Percentiles rank a stretch among this genome's conserved stretches.
Evolutionary conservation across 2,888 invertebrate species (phyloP).

Genomic region (Spilosoma lubricipeda): DNA sequence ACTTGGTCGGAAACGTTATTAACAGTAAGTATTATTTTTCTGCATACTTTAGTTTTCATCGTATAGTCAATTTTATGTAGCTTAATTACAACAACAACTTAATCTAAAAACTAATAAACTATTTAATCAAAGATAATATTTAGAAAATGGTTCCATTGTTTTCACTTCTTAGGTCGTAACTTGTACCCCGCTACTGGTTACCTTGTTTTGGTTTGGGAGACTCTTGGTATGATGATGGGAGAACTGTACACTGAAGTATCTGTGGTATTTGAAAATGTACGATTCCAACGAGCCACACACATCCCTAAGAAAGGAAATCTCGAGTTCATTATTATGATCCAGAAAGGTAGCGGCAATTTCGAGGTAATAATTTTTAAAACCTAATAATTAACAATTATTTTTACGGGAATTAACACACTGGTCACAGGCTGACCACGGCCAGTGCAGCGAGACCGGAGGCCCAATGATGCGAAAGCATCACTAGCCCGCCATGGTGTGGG

Average conservation of each 20-base stretch:
- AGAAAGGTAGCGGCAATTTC: slow-evolving; percentile 89
- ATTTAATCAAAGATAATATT: neutral
- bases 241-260: slow-evolving; percentile 90
- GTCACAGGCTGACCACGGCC: too few relatives aligned
- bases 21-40: slow-evolving; percentile 87
- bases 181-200: slow-evolving; percentile 95
- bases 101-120: neutral
- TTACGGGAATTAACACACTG: too few relatives aligned
- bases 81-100: neutral
- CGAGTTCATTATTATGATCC: slow-evolving; percentile 89
- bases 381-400: too few relatives aligned
- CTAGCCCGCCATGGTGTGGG: too few relatives aligned
- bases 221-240: slow-evolving; percentile 90
- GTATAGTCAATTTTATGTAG: too few relatives aligned
- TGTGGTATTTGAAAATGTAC: slow-evolving; percentile 94
- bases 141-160: neutral
- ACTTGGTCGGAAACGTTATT: slow-evolving; percentile 92
- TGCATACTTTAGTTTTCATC: neutral
- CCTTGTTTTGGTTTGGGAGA: slow-evolving; percentile 91
- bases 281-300: slow-evolving; percentile 93
- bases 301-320: slow-evolving; percentile 89
- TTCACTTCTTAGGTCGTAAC: slow-evolving; percentile 86
- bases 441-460: too few relatives aligned
- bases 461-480: too few relatives aligned
- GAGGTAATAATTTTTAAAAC: slow-evolving; percentile 79